Percentiles rank a stretch among this genome's conserved stretches.
These are phyloP conservation scores for Tetragonisca angustula DNA, from an alignment of 2,888 invertebrate genomes.

Conservation along the genomic window DNA sequence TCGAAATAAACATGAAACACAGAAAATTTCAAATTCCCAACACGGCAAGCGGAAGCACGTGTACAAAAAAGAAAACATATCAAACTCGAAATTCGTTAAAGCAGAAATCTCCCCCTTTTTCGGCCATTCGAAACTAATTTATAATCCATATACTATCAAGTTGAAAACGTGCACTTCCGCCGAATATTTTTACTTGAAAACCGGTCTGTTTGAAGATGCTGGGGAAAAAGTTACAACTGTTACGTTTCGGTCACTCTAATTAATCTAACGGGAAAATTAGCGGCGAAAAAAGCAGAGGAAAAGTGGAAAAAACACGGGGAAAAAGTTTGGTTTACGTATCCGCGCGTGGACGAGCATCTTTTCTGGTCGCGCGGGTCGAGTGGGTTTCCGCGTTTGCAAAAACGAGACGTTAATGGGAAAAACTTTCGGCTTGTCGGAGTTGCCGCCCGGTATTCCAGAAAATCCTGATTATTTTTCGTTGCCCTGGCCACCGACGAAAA, in stretches of 20 bases:
- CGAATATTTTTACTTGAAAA: neutral
- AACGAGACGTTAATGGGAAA: constrained; percentile 56
- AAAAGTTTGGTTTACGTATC: constrained; percentile 43
- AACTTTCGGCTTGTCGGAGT: constrained; percentile 41
- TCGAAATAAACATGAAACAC: too few relatives aligned
- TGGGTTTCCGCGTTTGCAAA: constrained; percentile 30
- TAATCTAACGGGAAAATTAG: constrained; percentile 37
- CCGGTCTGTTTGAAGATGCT: neutral
- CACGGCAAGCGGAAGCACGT: too few relatives aligned
- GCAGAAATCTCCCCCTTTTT: too few relatives aligned
- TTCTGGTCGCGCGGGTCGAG: constrained; percentile 26
- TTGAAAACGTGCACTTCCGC: neutral
- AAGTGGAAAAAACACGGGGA: neutral
- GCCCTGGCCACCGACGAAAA: constrained; percentile 8
- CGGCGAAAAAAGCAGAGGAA: neutral
- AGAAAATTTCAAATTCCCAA: too few relatives aligned
- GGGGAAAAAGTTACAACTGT: constrained; percentile 13
- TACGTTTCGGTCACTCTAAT: constrained; percentile 33
- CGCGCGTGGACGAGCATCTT: constrained; percentile 26
- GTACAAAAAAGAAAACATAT: too few relatives aligned
- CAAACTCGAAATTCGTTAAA: too few relatives aligned
- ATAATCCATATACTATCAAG: neutral
- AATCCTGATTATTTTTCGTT: constrained; percentile 59
- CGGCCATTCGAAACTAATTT: neutral
- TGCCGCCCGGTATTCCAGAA: constrained; percentile 36